Percentiles rank a stretch among this genome's conserved stretches.
These are phyloP conservation scores for Epinotia bilunana DNA, from an alignment of 2,888 invertebrate genomes.

Conservation along the genomic window DNA sequence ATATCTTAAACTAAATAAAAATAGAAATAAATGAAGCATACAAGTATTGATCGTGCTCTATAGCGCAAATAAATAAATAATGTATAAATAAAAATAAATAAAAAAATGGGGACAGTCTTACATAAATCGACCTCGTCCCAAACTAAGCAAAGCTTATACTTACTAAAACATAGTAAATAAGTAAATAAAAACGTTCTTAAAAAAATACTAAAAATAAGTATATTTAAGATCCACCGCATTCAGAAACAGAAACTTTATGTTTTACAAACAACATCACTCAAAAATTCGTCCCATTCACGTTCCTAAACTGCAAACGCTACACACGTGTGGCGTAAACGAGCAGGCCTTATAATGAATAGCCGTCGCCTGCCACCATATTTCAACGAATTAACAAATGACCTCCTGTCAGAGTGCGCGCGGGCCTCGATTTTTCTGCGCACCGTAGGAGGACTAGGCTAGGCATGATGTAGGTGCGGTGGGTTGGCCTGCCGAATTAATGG, in stretches of 20 bases:
- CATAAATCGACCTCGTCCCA: too few relatives aligned
- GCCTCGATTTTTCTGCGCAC: constrained; percentile 82
- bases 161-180: too few relatives aligned
- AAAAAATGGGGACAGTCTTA: too few relatives aligned
- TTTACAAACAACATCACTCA: constrained; percentile 12
- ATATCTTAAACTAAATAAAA: too few relatives aligned
- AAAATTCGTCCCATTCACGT: constrained; percentile 18
- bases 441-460: constrained; percentile 65
- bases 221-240: too few relatives aligned
- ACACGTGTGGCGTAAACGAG: constrained; percentile 82
- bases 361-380: constrained; percentile 82
- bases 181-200: too few relatives aligned
- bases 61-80: too few relatives aligned
- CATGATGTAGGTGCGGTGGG: constrained; percentile 79
- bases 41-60: too few relatives aligned
- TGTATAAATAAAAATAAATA: too few relatives aligned
- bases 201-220: too few relatives aligned
- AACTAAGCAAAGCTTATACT: too few relatives aligned
- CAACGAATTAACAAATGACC: constrained; percentile 84
- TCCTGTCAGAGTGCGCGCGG: constrained; percentile 76
- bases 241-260: not conserved
- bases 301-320: constrained; percentile 62
- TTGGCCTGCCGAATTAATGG: constrained; percentile 38
- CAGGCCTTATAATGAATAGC: constrained; percentile 82
- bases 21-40: too few relatives aligned